Percentiles rank a stretch among this genome's conserved stretches.
These are phyloP conservation scores for Drosophila sucinea DNA, from an alignment of 1,140 invertebrate species.

Conservation along the genomic window DNA sequence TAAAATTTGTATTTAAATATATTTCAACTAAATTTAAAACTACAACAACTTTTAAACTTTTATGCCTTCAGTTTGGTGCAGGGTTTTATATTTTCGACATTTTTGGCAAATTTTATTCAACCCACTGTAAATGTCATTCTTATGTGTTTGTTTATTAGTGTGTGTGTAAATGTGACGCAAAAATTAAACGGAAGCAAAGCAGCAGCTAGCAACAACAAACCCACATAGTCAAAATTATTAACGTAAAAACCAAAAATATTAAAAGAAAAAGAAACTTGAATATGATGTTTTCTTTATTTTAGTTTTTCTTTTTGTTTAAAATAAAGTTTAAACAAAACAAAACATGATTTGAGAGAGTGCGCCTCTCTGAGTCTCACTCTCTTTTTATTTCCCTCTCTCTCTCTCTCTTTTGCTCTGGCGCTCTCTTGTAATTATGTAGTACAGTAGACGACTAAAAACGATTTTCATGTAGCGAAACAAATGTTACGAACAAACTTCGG, in stretches of 20 bases:
- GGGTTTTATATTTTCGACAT: neutral
- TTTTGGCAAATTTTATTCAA: constrained; percentile 16
- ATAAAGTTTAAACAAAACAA: constrained; percentile 71
- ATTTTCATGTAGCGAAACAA: constrained; percentile 58
- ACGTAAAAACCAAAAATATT: constrained; percentile 27
- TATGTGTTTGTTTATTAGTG: constrained; percentile 13
- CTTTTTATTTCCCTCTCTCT: neutral
- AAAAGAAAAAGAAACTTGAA: constrained; percentile 26
- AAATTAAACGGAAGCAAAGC: constrained; percentile 46
- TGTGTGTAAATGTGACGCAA: constrained; percentile 43
- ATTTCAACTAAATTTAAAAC: too few relatives aligned
- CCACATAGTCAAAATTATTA: constrained; percentile 30
- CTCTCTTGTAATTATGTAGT: constrained; percentile 78
- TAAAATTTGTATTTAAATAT: too few relatives aligned
- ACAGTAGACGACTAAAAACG: constrained; percentile 79
- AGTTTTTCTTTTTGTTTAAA: neutral
- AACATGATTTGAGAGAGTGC: constrained; percentile 67
- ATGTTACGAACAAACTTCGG: constrained; percentile 4
- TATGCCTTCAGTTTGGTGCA: neutral
- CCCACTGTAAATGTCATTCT: constrained; percentile 42
- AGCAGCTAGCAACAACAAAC: constrained; percentile 19
- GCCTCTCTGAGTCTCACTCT: constrained; percentile 3
- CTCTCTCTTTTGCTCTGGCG: constrained; percentile 39
- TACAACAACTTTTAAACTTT: too few relatives aligned
- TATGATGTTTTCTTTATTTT: neutral